Percentiles rank a stretch among this genome's conserved stretches.
Evolutionary conservation across 2,113 vertebrate genomes (phyloP).

Genomic region (Eubucco bourcierii): DNA sequence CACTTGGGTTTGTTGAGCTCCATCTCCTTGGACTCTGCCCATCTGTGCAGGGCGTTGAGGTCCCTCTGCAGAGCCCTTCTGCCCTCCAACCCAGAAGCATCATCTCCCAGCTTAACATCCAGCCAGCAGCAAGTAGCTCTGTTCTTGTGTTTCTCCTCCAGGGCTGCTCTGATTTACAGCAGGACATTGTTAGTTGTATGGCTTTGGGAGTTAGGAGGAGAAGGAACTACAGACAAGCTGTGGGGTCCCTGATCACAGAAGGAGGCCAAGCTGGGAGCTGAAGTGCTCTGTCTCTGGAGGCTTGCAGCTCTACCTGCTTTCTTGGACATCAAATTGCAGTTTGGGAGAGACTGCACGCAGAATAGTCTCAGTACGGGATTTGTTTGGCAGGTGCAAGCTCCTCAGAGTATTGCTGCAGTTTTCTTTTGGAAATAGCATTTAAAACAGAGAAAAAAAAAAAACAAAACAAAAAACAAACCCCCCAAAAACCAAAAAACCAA

Average conservation of each 20-base stretch:
- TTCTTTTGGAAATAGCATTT: background rate
- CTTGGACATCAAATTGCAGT: background rate
- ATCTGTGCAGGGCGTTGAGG: too few species aligned
- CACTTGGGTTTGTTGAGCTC: too few species aligned
- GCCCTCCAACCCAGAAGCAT: too few species aligned
- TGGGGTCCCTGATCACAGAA: background rate
- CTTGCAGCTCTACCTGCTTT: background rate
- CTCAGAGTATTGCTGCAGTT: background rate
- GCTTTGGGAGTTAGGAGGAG: background rate
- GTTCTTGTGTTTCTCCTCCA: background rate
- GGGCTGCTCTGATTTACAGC: too few species aligned
- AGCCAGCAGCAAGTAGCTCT: background rate
- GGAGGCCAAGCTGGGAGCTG: background rate
- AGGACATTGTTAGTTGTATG: background rate
- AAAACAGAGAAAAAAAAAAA: background rate
- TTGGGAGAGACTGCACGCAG: background rate
- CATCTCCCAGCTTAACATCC: too few species aligned
- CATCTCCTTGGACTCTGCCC: too few species aligned
- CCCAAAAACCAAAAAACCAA: too few species aligned
- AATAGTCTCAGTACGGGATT: background rate
- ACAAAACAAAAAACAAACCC: too few species aligned
- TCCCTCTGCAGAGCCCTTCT: too few species aligned
- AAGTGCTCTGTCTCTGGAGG: background rate
- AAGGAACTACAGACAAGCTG: background rate
- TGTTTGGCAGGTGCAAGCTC: background rate